These are phyloP conservation scores for Rhombomys opimus DNA, from an alignment of 2,113 vertebrate species.

Conservation along the genomic window DNA sequence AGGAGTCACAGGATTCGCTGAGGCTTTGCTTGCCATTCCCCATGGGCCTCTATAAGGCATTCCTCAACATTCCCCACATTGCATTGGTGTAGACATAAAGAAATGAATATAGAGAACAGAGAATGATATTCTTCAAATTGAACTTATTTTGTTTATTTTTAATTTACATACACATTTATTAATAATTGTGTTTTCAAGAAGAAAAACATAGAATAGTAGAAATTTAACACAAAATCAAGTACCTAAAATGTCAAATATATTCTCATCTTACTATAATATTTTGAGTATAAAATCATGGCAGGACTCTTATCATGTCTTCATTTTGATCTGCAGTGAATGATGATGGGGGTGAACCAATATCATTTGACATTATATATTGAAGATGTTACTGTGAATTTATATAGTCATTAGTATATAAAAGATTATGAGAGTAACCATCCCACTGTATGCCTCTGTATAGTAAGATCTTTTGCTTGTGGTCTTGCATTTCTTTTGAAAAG, in stretches of 20 bases:
- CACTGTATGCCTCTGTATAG: background rate
- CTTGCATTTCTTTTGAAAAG: background rate
- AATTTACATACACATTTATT: constrained; percentile 2
- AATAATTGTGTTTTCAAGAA: background rate
- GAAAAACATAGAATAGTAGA: background rate
- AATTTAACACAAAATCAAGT: background rate
- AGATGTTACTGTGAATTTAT: background rate
- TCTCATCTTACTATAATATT: background rate
- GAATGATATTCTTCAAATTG: background rate
- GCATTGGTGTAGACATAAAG: background rate
- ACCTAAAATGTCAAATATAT: background rate
- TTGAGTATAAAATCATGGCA: background rate
- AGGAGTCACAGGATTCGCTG: too few relatives aligned
- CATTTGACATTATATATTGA: background rate
- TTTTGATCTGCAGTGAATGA: background rate
- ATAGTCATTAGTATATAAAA: background rate
- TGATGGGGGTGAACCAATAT: background rate
- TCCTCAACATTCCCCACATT: background rate
- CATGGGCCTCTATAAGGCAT: too few relatives aligned
- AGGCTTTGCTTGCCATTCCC: too few relatives aligned
- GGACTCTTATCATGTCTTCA: background rate
- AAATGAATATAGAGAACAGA: background rate
- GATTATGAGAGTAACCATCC: background rate
- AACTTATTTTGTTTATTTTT: constrained; percentile 15
- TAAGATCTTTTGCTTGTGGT: background rate